Base-by-base conservation (phyloP, 2,888 invertebrate genomes). In the Ariolimax columbianus region DNA sequence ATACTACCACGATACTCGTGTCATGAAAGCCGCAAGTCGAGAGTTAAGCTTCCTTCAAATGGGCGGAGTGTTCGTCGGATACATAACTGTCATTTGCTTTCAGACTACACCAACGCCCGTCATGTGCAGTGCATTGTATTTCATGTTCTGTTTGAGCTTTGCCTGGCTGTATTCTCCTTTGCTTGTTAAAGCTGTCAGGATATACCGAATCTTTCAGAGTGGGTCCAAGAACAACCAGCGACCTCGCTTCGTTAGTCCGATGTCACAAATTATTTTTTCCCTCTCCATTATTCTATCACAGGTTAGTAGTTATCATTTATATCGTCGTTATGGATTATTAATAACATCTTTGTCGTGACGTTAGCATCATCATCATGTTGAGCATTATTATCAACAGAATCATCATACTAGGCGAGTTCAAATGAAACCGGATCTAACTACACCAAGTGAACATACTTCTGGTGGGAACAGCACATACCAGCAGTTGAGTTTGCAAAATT, bases 21-120 rank as follows among this genome's bases (percentile, higher is more conserved):
- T 92, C 38, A 92, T 92, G 82, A 92, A 92, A 82, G 91, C 92
- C 1, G 89, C 90, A 1, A 90, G 91, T 68, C 83, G 90, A 43
- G 92, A 91, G 77, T 89, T 92, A 70, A 89, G 89, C 73, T 89
- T 88, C 82, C 85, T 92, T 43, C 90, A 92, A 88, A 86, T 92
- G 30, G 80, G 84, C 7, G 92, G 91, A 11, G 87, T 91, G 26
- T 82, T 88, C 38, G 73, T 90, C 23, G 90, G 91, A 73, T 92
- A 90, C 84, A 66, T 90, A 3, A 88, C 90, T 6, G 86, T 90
- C 0, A 86, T 90, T 33, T 47, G 83, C n/a, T 86, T 92, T 77
- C 68, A 91, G 14, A 80, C 89, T 23, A 88, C 85, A 47, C 92
- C 92, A 0, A 85, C 63, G 4, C 43, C 72, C 17, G n/a, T 23